These are phyloP conservation scores for Norana najaformis DNA, from an alignment of 2,888 invertebrate species.

Conservation along the genomic window DNA sequence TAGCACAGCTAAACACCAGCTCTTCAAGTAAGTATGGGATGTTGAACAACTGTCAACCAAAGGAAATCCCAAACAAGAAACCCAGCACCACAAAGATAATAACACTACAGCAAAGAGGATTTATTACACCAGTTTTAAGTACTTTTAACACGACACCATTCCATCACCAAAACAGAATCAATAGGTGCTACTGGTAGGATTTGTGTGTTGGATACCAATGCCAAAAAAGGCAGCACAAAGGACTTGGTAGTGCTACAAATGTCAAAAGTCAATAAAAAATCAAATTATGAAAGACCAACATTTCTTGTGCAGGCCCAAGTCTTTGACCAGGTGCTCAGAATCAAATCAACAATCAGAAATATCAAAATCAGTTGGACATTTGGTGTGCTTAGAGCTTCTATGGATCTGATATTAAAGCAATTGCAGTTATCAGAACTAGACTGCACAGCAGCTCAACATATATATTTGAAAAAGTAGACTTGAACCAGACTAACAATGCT, in stretches of 20 bases:
- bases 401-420: not conserved
- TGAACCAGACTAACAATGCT: not conserved
- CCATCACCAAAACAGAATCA: not conserved
- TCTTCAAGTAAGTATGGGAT: not conserved
- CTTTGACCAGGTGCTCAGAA: not conserved
- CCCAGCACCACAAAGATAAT: not conserved
- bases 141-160: not conserved
- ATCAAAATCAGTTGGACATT: not conserved
- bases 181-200: not conserved
- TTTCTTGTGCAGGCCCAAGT: not conserved
- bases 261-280: not conserved
- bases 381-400: not conserved
- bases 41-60: not conserved
- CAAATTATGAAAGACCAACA: not conserved
- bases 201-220: not conserved
- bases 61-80: not conserved
- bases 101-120: not conserved
- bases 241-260: not conserved
- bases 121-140: not conserved
- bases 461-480: not conserved
- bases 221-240: not conserved
- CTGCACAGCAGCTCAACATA: not conserved
- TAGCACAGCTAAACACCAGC: not conserved
- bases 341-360: not conserved
- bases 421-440: not conserved